Base-by-base conservation (phyloP, 1,140 invertebrate genomes). In the Heterodera schachtii region DNA sequence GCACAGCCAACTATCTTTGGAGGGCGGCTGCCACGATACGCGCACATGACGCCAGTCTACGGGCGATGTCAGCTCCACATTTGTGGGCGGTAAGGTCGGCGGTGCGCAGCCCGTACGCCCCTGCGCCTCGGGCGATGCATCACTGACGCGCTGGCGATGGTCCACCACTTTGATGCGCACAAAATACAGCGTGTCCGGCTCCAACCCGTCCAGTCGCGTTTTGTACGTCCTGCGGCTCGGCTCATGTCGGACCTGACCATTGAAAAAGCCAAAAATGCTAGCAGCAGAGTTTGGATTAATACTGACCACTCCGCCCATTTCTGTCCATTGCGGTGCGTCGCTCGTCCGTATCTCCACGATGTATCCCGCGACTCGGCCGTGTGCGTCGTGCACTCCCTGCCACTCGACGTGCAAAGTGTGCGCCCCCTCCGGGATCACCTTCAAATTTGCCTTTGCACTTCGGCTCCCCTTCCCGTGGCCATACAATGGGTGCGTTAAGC, bases 161-260 rank as follows among this genome's bases (percentile, higher is more conserved):
- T 89, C 89, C 41, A 90, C 87, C 44, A 90, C 88, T 76, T 83
- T 87, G 76, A 88, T 90, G 41, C 88, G 81, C 21, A 89, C 83
- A 77, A 90, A 86, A 84, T 89, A 89, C 75, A 89, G 86, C 13
- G 88, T 89, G 76, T 89, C 88, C 43, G 88, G 78, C 44, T 90
- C 88, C 8, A 89, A 78, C 46, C 83, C 83, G 31, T 81, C 82
- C 31, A 89, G 52, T 60, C 87, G 87, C 73, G 82, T 83, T 49
- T 84, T 75, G 83, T 90, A 89, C 52, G 75, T 81, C 11, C 78
- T 79, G 66, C 86, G 87, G 11, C 82, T 88, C 9, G 87, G 69
- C 41, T 90, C 89, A 73, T 90, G 88, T 13, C 79, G 78, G 13
- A 78, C 76, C 76, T 78, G 52, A 41, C 66, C 43, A 47, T 13